phyloP scores from a whole-genome alignment of 2,888 invertebrate genomes.

The Ennomos quercinarius region DNA sequence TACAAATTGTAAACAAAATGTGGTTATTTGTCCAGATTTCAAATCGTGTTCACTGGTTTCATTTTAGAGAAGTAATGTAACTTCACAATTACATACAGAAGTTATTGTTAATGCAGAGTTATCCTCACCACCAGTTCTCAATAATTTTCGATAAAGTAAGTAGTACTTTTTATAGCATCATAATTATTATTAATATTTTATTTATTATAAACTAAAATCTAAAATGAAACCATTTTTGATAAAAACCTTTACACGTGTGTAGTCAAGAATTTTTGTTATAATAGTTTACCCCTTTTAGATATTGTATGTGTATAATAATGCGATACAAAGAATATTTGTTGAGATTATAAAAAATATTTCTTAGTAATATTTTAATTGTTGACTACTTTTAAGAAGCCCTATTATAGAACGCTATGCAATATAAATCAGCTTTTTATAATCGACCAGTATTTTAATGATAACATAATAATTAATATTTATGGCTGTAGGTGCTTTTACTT shows the following conservation, averaged over 20 bases:
- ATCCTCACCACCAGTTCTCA: no score
- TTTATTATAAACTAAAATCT: constrained; percentile 21
- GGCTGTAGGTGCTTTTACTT: constrained; percentile 31
- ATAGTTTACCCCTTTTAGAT: constrained; percentile 70
- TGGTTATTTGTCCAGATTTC: constrained; percentile 51
- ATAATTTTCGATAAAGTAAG: not conserved
- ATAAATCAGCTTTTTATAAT: constrained; percentile 60
- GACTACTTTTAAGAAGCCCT: constrained; percentile 79
- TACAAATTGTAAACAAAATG: constrained; percentile 3
- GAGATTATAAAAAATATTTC: constrained; percentile 63
- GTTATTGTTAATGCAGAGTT: no score
- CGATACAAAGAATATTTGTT: constrained; percentile 58
- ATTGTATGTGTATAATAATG: constrained; percentile 55
- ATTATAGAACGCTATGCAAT: constrained; percentile 61
- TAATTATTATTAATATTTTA: not conserved
- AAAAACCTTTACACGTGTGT: constrained; percentile 77
- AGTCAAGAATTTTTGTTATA: constrained; percentile 65
- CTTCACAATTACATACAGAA: not conserved
- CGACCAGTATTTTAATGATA: constrained; percentile 58
- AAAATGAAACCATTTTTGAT: constrained; percentile 71
- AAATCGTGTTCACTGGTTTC: constrained; percentile 53
- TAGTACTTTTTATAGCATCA: not conserved
- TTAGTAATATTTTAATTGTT: constrained; percentile 78
- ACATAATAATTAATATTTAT: constrained; percentile 26
- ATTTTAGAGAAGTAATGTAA: constrained; percentile 45